Conservation (phyloP, 2,797 vertebrate species). For the Micrastur ruficollis region DNA sequence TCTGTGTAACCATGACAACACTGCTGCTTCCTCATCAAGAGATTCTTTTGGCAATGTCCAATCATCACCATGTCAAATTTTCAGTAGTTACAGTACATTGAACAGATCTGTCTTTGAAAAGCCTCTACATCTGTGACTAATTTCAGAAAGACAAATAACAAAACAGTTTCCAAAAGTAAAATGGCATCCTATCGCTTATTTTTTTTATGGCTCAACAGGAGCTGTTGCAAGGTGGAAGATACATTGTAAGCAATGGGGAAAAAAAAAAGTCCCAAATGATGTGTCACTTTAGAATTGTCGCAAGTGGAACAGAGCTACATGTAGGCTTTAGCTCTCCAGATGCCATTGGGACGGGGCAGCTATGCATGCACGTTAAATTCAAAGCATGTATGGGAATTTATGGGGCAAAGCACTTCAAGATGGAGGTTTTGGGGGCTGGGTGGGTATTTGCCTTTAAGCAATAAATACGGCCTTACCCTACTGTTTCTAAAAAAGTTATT, state of each 20-base stretch:
- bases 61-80: background rate
- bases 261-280: background rate
- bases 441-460: background rate
- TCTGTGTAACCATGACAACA: conserved; percentile 27
- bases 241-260: background rate
- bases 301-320: background rate
- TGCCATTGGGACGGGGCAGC: background rate
- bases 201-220: background rate
- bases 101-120: background rate
- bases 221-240: background rate
- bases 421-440: rapidly evolving
- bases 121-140: background rate
- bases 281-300: background rate
- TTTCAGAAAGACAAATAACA: background rate
- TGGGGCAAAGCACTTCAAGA: background rate
- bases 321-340: background rate
- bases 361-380: background rate
- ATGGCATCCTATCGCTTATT: background rate
- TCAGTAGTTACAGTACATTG: background rate
- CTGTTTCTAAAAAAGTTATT: background rate
- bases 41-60: background rate
- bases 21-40: background rate
- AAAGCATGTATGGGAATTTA: background rate
- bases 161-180: background rate
- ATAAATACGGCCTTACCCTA: background rate